phyloP scores from a whole-genome alignment of 1,140 invertebrate species.

The Zaprionus africanus region DNA sequence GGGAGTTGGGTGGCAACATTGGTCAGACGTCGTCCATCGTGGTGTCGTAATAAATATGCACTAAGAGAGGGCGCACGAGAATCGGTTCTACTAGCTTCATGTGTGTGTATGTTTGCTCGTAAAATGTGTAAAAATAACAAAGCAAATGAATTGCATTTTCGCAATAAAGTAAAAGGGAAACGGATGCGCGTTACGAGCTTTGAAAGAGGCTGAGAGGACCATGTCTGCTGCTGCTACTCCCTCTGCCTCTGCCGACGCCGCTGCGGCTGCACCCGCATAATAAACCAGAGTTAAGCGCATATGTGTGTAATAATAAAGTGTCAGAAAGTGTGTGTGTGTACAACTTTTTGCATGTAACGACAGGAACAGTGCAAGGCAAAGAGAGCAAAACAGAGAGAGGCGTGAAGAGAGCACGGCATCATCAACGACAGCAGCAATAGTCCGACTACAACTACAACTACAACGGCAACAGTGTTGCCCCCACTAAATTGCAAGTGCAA shows the following conservation, averaged over 20 bases:
- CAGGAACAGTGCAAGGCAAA: constrained; percentile 20
- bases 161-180: constrained; percentile 62
- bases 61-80: constrained; percentile 21
- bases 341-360: constrained; percentile 37
- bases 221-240: not conserved
- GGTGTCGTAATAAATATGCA: constrained; percentile 76
- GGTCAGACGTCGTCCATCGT: constrained; percentile 56
- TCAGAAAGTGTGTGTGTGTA: not conserved
- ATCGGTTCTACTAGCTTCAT: not conserved
- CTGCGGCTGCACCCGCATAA: constrained; percentile 64
- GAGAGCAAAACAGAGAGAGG: not conserved
- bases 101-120: constrained; percentile 21
- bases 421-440: constrained; percentile 16
- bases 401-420: constrained; percentile 5
- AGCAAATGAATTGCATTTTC: constrained; percentile 72
- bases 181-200: constrained; percentile 59
- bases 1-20: constrained; percentile 7
- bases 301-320: constrained; percentile 16
- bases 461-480: constrained; percentile 33
- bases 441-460: constrained; percentile 12
- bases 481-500: constrained; percentile 42
- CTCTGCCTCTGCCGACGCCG: not conserved
- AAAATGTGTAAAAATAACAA: constrained; percentile 80
- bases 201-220: constrained; percentile 30
- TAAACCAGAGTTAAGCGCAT: constrained; percentile 59